Evolutionary conservation across 2,888 invertebrate species (phyloP), one percentile per base, ranked within the genome.

Genomic region (Heliconius erato): DNA sequence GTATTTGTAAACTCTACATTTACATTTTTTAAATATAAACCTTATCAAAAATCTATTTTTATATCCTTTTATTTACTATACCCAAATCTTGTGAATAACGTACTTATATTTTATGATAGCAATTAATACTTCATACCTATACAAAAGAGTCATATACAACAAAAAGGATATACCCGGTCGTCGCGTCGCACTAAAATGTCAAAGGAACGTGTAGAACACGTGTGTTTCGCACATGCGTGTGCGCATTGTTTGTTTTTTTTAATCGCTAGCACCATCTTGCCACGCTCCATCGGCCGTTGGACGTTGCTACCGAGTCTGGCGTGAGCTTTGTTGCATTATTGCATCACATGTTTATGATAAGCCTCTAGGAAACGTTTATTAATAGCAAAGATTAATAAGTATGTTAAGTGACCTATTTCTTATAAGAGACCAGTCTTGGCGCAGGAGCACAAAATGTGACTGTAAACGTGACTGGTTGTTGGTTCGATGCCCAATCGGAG

Each of bases 161-260:
- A 81, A 76, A 67, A 80, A 79, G 54, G 65, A 69, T 78, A 44
- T 79, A 26, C 79, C 79, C 71, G 76, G 81, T 74, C n/a, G 63
- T 67, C 54, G 82, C 74, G 71, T 40, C 54, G 82, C 83, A 79
- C 78, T 82, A 82, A 80, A 80, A 74, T 67, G 80, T 79, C 79
- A 81, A 69, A 67, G 63, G 81, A 90, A 90, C 88, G 89, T 89
- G 90, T 85, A 71, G 26, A 82, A 88, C 91, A 91, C 90, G 88
- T 91, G 92, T 87, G 85, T 83, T 87, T 87, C 84, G 88, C 90
- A 89, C 89, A 90, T 89, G 90, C 77, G 85, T 67, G 86, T 82
- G 72, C 80, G 77, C 80, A 82, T 84, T 84, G 83, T 84, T 84
- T 85, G 83, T 84, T 84, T 85, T 86, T 84, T 86, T 82, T 72